Percentiles rank a stretch among this genome's conserved stretches.
Evolutionary conservation across 2,888 invertebrate species (phyloP).

Genomic region (Calliscelio sp.): DNA sequence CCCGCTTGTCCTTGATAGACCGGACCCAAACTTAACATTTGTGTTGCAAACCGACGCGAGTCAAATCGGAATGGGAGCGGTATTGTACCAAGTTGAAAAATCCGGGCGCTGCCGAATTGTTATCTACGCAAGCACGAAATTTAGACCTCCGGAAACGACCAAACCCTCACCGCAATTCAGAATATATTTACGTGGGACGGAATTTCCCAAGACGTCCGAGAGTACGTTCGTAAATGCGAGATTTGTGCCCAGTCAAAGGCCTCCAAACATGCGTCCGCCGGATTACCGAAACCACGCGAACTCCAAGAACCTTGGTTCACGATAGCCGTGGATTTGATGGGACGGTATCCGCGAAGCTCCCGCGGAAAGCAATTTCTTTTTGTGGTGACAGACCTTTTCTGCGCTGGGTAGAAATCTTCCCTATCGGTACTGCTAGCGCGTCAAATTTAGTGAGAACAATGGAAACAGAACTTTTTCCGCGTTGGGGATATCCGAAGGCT

Average conservation of each 20-base stretch:
- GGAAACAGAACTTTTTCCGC: not conserved
- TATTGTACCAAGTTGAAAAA: no score
- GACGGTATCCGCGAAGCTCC: conserved; percentile 30
- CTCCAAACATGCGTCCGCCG: not conserved
- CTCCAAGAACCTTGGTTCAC: conserved; percentile 8
- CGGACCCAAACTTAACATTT: no score
- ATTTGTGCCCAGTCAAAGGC: no score
- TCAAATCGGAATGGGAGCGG: no score
- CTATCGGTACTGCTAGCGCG: conserved; percentile 40
- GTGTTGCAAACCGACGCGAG: no score
- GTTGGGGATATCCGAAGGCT: conserved; percentile 23
- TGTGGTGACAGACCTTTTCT: conserved; percentile 74
- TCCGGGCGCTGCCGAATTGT: no score
- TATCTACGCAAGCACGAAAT: no score
- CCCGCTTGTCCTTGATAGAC: no score
- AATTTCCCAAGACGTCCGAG: not conserved
- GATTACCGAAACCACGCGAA: not conserved
- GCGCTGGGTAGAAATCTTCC: conserved; percentile 75
- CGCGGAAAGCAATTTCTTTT: conserved; percentile 56
- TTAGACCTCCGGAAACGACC: not conserved
- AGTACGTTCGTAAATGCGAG: not conserved
- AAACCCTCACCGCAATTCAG: not conserved
- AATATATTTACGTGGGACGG: not conserved
- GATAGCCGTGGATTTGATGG: conserved; percentile 14
- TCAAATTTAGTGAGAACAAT: not conserved